Percentiles rank a stretch among this genome's conserved stretches.
These are phyloP conservation scores for Drosophila varians DNA, from an alignment of 1,140 invertebrate species.

Conservation along the genomic window DNA sequence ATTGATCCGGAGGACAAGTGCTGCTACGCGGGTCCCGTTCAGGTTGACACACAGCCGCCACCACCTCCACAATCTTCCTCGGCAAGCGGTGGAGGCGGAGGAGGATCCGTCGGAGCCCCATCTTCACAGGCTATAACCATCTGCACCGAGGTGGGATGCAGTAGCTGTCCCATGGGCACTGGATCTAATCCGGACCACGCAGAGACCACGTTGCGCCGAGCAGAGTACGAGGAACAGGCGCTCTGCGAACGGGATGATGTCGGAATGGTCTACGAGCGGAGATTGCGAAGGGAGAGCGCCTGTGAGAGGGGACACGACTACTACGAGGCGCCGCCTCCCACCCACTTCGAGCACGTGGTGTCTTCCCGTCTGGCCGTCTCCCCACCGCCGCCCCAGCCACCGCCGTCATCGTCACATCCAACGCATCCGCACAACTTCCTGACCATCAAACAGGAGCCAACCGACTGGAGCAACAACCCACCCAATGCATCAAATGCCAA, in stretches of 20 bases:
- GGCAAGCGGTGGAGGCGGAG: constrained; percentile 10
- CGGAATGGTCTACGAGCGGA: constrained; percentile 66
- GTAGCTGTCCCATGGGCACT: constrained; percentile 59
- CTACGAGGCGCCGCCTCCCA: constrained; percentile 48
- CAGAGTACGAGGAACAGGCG: constrained; percentile 58
- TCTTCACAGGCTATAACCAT: constrained; percentile 60
- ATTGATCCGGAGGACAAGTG: constrained; percentile 83
- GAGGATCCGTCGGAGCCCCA: constrained; percentile 11
- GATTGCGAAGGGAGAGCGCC: constrained; percentile 63
- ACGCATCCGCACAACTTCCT: constrained; percentile 82
- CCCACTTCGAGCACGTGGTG: constrained; percentile 65
- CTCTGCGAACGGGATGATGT: constrained; percentile 51
- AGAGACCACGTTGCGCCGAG: constrained; percentile 41
- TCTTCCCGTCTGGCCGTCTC: constrained; percentile 38
- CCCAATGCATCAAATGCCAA: constrained; percentile 38
- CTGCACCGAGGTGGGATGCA: constrained; percentile 76
- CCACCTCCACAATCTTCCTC: constrained; percentile 31
- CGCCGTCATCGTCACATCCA: constrained; percentile 37
- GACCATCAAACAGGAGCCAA: constrained; percentile 85
- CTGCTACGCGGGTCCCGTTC: constrained; percentile 58
- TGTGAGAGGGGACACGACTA: constrained; percentile 71
- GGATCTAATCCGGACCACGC: constrained; percentile 45
- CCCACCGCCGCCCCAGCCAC: constrained; percentile 49
- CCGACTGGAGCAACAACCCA: constrained; percentile 84
- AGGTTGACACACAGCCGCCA: constrained; percentile 46